Conservation (phyloP, 1,140 invertebrate species). For the Lithobius niger region DNA sequence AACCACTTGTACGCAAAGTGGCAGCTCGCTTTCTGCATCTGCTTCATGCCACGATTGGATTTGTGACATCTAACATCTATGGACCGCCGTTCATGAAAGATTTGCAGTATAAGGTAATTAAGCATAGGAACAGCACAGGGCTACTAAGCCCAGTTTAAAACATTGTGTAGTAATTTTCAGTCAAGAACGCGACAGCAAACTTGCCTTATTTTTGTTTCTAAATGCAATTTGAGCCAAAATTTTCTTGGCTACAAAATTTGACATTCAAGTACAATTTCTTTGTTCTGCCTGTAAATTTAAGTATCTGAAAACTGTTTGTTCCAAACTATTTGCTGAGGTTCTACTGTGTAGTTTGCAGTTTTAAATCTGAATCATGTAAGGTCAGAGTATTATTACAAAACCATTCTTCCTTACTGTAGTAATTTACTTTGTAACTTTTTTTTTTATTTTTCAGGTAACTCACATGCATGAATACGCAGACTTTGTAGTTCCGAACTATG, state of each 20-base stretch:
- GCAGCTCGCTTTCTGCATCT: constrained; percentile 22
- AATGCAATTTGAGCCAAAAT: too few species aligned
- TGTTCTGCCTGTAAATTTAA: too few species aligned
- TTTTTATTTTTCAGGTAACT: constrained; percentile 32
- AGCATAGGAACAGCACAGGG: constrained; percentile 13
- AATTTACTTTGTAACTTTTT: constrained; percentile 30
- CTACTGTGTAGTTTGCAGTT: too few species aligned
- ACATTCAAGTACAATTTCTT: too few species aligned
- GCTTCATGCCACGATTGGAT: constrained; percentile 15
- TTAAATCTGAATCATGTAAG: too few species aligned
- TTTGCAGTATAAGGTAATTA: constrained; percentile 21
- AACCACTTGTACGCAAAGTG: constrained; percentile 29
- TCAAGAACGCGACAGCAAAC: too few species aligned
- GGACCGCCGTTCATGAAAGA: constrained; percentile 6
- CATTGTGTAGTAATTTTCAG: neutral
- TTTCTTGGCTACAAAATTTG: too few species aligned
- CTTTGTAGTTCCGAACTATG: constrained; percentile 43
- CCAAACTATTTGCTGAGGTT: too few species aligned
- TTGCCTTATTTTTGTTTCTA: too few species aligned
- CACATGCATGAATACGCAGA: constrained; percentile 32
- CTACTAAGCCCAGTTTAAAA: constrained; percentile 1
- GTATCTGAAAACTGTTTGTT: too few species aligned
- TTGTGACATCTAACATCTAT: constrained; percentile 11
- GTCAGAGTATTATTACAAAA: neutral
- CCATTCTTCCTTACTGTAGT: neutral